These are phyloP conservation scores for Anguilla marmorata DNA, from an alignment of 2,797 vertebrate genomes.

Conservation along the genomic window DNA sequence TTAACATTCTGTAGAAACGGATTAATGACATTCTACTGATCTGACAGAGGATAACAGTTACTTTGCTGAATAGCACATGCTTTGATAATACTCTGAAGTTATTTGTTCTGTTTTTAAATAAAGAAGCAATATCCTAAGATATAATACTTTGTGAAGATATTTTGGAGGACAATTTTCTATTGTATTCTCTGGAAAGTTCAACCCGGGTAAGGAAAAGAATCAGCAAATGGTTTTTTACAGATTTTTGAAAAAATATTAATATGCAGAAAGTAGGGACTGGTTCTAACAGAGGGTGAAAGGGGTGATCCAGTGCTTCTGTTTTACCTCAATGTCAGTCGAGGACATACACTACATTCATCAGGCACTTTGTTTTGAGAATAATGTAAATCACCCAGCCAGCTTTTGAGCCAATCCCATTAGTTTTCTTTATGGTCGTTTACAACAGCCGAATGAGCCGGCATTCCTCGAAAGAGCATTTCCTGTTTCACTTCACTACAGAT, in stretches of 20 bases:
- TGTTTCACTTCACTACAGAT: neutral
- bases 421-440: no score
- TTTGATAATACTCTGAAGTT: conserved; percentile 57
- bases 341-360: neutral
- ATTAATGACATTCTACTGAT: conserved; percentile 65
- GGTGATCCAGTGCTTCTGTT: neutral
- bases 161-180: neutral
- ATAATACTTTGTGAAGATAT: neutral
- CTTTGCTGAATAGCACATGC: conserved; percentile 61
- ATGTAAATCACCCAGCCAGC: neutral
- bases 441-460: neutral
- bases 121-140: neutral
- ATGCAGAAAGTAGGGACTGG: neutral
- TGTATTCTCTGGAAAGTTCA: neutral
- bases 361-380: neutral
- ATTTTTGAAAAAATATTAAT: neutral
- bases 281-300: neutral
- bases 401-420: neutral
- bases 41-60: conserved; percentile 67
- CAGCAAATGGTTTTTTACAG: neutral
- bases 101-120: conserved; percentile 20
- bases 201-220: neutral
- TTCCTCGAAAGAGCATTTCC: neutral
- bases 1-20: conserved; percentile 27
- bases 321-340: neutral